Percentiles rank a stretch among this genome's conserved stretches.
Conservation (phyloP, 2,113 vertebrate genomes). For the Lanius ludovicianus region DNA sequence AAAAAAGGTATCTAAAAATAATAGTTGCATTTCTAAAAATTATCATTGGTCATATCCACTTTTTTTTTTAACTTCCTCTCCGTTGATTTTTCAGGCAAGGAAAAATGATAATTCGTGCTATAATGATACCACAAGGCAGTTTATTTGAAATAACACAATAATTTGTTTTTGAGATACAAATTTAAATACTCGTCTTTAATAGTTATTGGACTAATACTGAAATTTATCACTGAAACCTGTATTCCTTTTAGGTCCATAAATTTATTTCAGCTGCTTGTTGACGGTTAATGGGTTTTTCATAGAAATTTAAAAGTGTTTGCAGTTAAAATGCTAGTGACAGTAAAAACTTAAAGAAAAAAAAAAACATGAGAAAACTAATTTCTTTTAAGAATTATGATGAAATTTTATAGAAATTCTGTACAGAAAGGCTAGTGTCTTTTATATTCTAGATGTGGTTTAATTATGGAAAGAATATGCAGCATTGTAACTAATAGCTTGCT, state of each 20-base stretch:
- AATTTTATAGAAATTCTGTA: not conserved
- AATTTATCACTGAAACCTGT: not conserved
- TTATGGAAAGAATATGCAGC: not conserved
- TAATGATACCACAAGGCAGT: not conserved
- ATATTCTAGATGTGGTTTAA: not conserved
- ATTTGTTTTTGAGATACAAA: conserved; percentile 5
- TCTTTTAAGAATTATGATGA: not conserved
- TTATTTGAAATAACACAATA: not conserved
- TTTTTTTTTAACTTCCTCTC: not conserved
- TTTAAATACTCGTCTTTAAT: not conserved
- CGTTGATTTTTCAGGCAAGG: not conserved
- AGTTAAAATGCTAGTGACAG: not conserved
- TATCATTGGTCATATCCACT: not conserved
- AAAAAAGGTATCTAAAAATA: not conserved
- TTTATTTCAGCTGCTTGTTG: not conserved
- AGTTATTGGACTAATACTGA: not conserved
- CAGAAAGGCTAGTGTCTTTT: not conserved
- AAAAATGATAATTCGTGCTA: not conserved
- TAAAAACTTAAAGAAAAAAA: not conserved
- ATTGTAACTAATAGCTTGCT: not conserved
- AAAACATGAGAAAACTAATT: not conserved
- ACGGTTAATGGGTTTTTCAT: not conserved
- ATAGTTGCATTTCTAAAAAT: not conserved
- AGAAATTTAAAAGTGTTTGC: not conserved
- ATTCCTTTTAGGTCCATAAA: not conserved